phyloP scores from a whole-genome alignment of 1,140 invertebrate species.

The Araneus ventricosus region DNA sequence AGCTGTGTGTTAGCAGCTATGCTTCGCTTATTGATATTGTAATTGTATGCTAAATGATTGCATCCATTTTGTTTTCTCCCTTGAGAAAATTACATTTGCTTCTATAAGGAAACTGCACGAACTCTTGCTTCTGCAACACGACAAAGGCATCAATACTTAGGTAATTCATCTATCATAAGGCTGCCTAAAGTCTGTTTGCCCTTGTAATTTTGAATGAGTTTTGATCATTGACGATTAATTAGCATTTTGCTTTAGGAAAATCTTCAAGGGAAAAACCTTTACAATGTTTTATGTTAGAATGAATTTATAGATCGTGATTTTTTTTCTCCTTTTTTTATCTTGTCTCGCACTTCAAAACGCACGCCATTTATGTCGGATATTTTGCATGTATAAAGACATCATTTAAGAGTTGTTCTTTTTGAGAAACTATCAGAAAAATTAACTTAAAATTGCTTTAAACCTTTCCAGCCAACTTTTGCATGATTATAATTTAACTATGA shows the following conservation, averaged over 20 bases:
- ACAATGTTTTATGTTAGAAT: background rate
- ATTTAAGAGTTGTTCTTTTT: too few species aligned
- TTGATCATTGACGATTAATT: conserved; percentile 4
- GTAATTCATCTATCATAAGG: conserved; percentile 17
- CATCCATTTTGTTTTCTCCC: conserved; percentile 1
- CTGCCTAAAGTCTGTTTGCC: conserved; percentile 2
- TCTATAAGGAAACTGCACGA: background rate
- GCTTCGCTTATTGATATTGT: conserved; percentile 26
- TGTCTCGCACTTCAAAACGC: background rate
- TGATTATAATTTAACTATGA: too few species aligned
- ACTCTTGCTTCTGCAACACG: conserved; percentile 20
- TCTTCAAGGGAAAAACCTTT: background rate
- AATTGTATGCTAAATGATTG: conserved; percentile 51
- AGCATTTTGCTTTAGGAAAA: background rate
- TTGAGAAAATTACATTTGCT: background rate
- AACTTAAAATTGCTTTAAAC: too few species aligned
- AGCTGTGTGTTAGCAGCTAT: background rate
- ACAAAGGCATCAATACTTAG: conserved; percentile 9
- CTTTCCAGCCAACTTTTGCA: too few species aligned
- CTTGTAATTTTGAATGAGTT: conserved; percentile 31
- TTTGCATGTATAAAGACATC: too few species aligned
- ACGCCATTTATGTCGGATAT: too few species aligned
- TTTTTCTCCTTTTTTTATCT: background rate
- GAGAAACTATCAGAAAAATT: too few species aligned
- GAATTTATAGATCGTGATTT: background rate